Base-by-base conservation (phyloP, 2,888 invertebrate genomes). In the Colostygia pectinataria region DNA sequence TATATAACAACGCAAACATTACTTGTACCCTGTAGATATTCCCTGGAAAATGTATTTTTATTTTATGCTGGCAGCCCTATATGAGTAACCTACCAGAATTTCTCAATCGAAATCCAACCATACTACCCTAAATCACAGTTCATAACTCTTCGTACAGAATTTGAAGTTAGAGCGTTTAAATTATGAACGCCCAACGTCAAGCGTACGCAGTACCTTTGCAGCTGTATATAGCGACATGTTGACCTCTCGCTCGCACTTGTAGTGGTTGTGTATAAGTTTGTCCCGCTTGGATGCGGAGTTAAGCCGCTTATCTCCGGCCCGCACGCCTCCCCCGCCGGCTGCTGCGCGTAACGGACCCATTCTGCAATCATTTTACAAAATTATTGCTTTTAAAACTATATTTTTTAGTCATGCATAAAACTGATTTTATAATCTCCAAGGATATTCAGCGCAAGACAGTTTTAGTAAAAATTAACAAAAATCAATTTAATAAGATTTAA, bases 251-350 rank as follows among this genome's bases (percentile, higher is more conserved):
- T 85, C 65, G 14, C 0, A 13, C 71, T 32, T 14, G 37, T 12
- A 1, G 1, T 15, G 9, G 13, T 43, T 5, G 12, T 24, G 58
- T 51, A 70, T 82, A 44, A 25, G 55, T 61, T 55, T 61, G 61
- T 84, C 81, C 68, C 78, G 55, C 55, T 80, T 74, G 64, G 72
- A 72, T 77, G 81, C 81, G 78, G 82, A 84, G 84, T 77, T 90
- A 90, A 90, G 89, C 90, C 86, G 90, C 90, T 90, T 90, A 90
- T 89, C 89, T 85, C 65, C 84, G 53, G 75, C 87, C 88, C 86
- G 86, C 90, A 86, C 88, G 80, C 84, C 83, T 65, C 84, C 68
- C 77, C 77, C 76, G 51, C 61, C 82, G 83, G 83, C 83, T 80
- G 86, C 83, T 85, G 83, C 82, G 85, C 72, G 80, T 80, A 79